Conservation (phyloP, 2,113 vertebrate genomes). For the Bos indicus region DNA sequence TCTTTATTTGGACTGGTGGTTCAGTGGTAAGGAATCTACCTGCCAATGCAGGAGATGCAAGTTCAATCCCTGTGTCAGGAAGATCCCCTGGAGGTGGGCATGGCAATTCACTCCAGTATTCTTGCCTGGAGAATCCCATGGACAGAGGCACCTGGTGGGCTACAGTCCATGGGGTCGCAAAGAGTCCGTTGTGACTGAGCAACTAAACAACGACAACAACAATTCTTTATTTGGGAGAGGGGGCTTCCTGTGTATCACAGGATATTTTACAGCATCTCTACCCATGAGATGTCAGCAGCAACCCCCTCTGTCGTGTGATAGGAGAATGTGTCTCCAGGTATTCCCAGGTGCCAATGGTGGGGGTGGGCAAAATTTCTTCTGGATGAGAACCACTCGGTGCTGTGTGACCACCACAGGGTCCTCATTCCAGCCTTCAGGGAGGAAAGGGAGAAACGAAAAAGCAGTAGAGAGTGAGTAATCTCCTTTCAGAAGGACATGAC, state of each 20-base stretch:
- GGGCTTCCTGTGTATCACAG: fast-evolving
- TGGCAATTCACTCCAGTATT: not conserved
- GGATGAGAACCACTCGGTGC: fast-evolving
- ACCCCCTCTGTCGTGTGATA: not conserved
- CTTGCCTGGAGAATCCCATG: not conserved
- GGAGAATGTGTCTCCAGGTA: not conserved
- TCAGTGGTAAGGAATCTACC: not conserved
- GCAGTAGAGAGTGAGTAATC: fast-evolving
- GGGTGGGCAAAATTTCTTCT: not conserved
- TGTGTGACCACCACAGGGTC: fast-evolving
- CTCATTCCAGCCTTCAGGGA: not conserved
- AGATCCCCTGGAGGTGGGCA: not conserved
- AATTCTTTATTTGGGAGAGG: not conserved
- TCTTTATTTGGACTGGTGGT: not conserved
- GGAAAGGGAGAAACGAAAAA: not conserved
- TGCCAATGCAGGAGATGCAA: not conserved
- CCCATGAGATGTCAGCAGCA: no score
- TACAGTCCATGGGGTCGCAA: not conserved
- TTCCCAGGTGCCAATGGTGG: not conserved
- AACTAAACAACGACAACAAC: not conserved
- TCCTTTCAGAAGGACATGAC: not conserved
- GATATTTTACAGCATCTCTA: not conserved
- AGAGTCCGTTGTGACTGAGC: not conserved
- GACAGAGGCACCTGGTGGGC: not conserved
- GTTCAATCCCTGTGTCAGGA: not conserved